A percentile compares a stretch with the other conserved stretches of the same genome.
Conservation (phyloP, 2,113 vertebrate species). For the Lophochroa leadbeateri region DNA sequence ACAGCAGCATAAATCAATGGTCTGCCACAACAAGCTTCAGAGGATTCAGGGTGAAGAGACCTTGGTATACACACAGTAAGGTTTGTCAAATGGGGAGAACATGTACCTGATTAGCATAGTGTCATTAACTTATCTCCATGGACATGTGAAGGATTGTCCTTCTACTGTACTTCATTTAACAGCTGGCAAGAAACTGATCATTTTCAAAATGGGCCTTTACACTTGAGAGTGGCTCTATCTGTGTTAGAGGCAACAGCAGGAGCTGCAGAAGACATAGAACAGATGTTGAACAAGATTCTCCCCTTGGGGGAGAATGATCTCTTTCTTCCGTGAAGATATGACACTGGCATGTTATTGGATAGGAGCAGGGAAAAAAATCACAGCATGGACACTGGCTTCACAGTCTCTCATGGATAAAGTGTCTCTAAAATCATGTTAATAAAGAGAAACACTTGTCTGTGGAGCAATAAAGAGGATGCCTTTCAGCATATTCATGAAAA, state of each 20-base stretch:
- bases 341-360: background rate
- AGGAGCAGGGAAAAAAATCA: background rate
- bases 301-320: constrained; percentile 2
- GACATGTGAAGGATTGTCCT: background rate
- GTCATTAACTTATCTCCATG: constrained; percentile 6
- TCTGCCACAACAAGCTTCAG: background rate
- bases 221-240: constrained; percentile 9
- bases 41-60: constrained; percentile 5
- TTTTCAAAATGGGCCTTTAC: constrained; percentile 35
- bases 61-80: background rate
- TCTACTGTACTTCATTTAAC: constrained; percentile 33
- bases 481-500: background rate
- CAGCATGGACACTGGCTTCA: background rate
- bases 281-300: constrained; percentile 36
- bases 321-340: background rate
- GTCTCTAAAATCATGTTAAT: background rate
- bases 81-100: background rate
- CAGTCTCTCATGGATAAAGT: background rate
- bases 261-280: constrained; percentile 48
- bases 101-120: constrained; percentile 2
- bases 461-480: background rate
- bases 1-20: constrained; percentile 42
- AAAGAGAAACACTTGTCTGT: background rate
- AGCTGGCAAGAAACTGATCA: constrained; percentile 40
- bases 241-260: background rate